Base-by-base conservation (phyloP, 2,888 invertebrate genomes). In the Rhagium mordax region DNA sequence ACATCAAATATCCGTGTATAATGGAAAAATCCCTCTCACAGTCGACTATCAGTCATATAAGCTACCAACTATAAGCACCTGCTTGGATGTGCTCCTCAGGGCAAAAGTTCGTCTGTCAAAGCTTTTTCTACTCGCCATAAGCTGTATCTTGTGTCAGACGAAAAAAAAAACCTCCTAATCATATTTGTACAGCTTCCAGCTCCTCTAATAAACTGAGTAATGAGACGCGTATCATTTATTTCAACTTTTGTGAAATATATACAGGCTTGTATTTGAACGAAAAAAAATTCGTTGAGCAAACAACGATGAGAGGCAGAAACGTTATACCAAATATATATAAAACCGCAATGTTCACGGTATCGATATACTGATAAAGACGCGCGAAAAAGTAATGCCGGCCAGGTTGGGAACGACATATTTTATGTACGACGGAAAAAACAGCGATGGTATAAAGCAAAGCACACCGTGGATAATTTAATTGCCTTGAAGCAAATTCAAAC, bases 271-370 rank as follows among this genome's bases (percentile, higher is more conserved):
- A 29, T 20, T 24, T 24, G 55, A 47, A 33, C 41, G 16, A 55
- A 55, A 53, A 66, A 55, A 64, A 57, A 18, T 49, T 15, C 41
- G 51, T 15, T n/a, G 41, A 15, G 20, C 55, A 61, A 61, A 61
- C 47, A 61, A 47, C 41, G n/a, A 59, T 10, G 59, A 59, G 65
- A 53, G 18, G 15, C 15, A 15, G 67, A 15, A 33, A 29, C 47
- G 57, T 21, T 47, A 41, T 71, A 72, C 71, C 72, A 74, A 72
- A 74, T 76, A 74, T 74, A 74, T 74, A 76, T 53, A 74, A 76
- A 76, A 72, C 76, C 76, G 76, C 77, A 75, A 71, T 71, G 77
- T 65, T 75, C 73, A 18, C 69, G 70, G 59, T 71, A 77, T 75
- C 75, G 77, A 77, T 71, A 70, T 72, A 68, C 49, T 59, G n/a